Evolutionary conservation across 2,113 vertebrate species (phyloP).

Genomic region (Fregata magnificens): DNA sequence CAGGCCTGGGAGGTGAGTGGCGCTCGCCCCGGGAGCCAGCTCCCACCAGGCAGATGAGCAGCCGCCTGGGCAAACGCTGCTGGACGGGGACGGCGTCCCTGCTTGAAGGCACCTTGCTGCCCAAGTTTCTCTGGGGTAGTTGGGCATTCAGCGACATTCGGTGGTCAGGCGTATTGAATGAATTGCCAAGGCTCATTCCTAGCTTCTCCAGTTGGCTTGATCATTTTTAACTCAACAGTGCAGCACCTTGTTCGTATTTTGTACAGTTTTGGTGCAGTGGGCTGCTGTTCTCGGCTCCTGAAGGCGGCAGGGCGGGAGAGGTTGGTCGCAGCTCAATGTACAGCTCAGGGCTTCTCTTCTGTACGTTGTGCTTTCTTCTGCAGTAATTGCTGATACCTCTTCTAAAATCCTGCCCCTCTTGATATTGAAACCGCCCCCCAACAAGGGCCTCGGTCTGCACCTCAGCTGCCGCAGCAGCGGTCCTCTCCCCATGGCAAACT

Average conservation of each 20-base stretch:
- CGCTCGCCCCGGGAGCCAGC: fast-evolving
- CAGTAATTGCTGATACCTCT: fast-evolving
- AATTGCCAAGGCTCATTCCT: background rate
- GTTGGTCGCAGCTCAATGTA: background rate
- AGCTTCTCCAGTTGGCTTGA: background rate
- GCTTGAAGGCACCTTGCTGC: background rate
- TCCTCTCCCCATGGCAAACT: background rate
- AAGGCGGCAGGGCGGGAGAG: background rate
- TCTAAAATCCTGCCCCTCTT: background rate
- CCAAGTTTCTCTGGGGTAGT: background rate
- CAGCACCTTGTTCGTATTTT: background rate
- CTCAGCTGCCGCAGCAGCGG: background rate
- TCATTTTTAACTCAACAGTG: background rate
- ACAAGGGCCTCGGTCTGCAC: background rate
- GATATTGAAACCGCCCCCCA: background rate
- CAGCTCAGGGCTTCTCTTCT: background rate
- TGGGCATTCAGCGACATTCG: fast-evolving
- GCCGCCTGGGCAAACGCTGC: fast-evolving
- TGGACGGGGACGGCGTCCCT: background rate
- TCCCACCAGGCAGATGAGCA: background rate
- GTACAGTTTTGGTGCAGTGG: fast-evolving
- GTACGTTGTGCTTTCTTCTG: background rate
- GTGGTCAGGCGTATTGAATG: background rate
- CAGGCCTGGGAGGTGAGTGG: background rate
- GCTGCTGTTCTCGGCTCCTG: background rate